phyloP scores from a whole-genome alignment of 2,888 invertebrate species.

The Mythimna pallens region DNA sequence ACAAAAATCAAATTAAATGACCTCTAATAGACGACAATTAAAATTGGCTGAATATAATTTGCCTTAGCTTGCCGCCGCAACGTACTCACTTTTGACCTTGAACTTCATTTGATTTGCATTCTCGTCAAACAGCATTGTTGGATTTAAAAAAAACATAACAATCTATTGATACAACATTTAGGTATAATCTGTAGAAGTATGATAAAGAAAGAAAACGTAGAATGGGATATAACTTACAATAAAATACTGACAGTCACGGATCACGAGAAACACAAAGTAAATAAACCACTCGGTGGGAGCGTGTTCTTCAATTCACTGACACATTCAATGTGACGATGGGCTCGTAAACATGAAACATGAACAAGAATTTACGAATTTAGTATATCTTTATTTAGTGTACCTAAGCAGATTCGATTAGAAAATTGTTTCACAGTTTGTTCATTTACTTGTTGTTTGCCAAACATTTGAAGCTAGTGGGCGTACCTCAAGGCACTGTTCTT shows the following conservation, averaged over 20 bases:
- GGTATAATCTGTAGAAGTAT: neutral
- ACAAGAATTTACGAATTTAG: too few relatives aligned
- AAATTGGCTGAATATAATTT: neutral
- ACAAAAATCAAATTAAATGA: neutral
- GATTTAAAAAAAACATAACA: neutral
- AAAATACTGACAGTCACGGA: neutral
- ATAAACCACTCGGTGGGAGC: neutral
- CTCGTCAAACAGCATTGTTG: too few relatives aligned
- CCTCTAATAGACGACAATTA: neutral
- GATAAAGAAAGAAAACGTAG: too few relatives aligned
- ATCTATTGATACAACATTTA: neutral
- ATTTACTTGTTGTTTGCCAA: too few relatives aligned
- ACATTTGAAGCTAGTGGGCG: too few relatives aligned
- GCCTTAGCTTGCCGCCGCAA: neutral
- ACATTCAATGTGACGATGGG: slow-evolving; percentile 1
- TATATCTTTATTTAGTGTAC: too few relatives aligned
- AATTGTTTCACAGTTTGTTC: too few relatives aligned
- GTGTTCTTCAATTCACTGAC: slow-evolving; percentile 29
- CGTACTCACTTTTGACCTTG: neutral
- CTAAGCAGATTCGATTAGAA: too few relatives aligned
- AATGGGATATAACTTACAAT: slow-evolving; percentile 12
- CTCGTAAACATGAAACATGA: neutral
- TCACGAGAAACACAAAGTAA: neutral
- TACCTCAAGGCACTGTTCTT: too few relatives aligned
- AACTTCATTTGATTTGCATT: neutral